Base-by-base conservation (phyloP, 1,140 invertebrate genomes). In the Harpegnathos saltator region DNA sequence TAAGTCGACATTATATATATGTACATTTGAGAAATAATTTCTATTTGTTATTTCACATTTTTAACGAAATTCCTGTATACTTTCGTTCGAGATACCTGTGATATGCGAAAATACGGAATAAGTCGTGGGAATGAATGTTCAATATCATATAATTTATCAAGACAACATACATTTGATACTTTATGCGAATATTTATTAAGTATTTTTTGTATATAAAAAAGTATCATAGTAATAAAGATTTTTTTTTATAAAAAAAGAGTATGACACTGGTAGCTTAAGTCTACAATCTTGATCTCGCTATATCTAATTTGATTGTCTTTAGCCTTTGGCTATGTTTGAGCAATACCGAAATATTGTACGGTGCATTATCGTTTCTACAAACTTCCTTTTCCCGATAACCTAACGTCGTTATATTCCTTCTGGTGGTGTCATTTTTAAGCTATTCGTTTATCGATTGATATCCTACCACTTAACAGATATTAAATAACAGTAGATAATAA, bases 221-320 rank as follows among this genome's bases (percentile, higher is more conserved):
- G 11, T 59, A 80, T 59, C 54, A 12, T 29, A 58, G 48, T 1
- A 71, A 59, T 54, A 77, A 59, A 71, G 17, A 48, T 22, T 80
- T 58, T 5, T 58, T 5, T 24, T 15, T 19, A 29, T 22, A 80
- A 58, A 63, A 71, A 48, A n/a, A n/a, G n/a, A 3, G 3, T 44
- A 59, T 69, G 33, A 80, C 24, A 78, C 14, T 59, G 24, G n/a
- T 71, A 71, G 52, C 52, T 58, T 80, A 80, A 58, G 22, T 58
- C 17, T 78, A 77, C 24, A 58, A 66, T 58, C 77, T 54, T 72
- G 58, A 86, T 83, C 29, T 61, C 26, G 71, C 72, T 56, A 73
- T 33, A 48, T 44, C 0, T 44, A 44, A 44, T 44, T 44, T 44
- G 38, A 14, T 59, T 38, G 54, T 82, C 62, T 81, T 84, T 58